Base-by-base conservation (phyloP, 2,113 vertebrate species). In the Tetrao urogallus region DNA sequence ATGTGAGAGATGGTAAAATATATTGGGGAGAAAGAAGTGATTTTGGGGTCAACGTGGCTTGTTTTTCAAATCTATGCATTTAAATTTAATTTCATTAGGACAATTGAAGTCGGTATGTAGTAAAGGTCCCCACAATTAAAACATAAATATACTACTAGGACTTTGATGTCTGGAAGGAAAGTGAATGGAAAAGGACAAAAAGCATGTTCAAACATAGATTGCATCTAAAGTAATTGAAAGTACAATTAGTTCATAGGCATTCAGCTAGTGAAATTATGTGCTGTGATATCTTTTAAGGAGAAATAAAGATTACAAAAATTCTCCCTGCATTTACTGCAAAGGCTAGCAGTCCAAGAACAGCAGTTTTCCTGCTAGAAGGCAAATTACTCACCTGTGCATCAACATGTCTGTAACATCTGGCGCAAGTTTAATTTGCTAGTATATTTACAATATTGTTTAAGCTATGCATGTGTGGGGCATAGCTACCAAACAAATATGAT, bases 71-170 rank as follows among this genome's bases (percentile, higher is more conserved):
- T 84, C 30, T 71, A 13, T 76, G 38, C 40, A 94, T 85, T 52
- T 82, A 84, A 90, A 90, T 91, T 75, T 88, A 90, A 95, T 79
- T 92, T 48, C 93, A 92, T 95, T 95, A 92, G 67, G 89, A 43
- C 57, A 47, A 9, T 72, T 91, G 89, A 76, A 95, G 48, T 70
- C 89, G 45, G 81, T 93, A 19, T 72, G 60, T 90, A 94, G 60
- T 82, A 79, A 54, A 94, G 72, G 16, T 14, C 58, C 17, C 12
- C 25, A 50, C 1, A 47, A 86, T 82, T 75, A 76, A 96, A 94
- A 82, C 82, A 91, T 25, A 92, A 95, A 92, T 77, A 85, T 40
- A 40, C 45, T 79, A 43, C 36, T 32, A 22, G 72, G 64, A 16
- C 77, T 67, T 72, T 43, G 81, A 82, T 76, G 92, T 75, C 58